These are phyloP conservation scores for Nasonovia ribisnigri DNA, from an alignment of 2,888 invertebrate genomes.

Conservation along the genomic window DNA sequence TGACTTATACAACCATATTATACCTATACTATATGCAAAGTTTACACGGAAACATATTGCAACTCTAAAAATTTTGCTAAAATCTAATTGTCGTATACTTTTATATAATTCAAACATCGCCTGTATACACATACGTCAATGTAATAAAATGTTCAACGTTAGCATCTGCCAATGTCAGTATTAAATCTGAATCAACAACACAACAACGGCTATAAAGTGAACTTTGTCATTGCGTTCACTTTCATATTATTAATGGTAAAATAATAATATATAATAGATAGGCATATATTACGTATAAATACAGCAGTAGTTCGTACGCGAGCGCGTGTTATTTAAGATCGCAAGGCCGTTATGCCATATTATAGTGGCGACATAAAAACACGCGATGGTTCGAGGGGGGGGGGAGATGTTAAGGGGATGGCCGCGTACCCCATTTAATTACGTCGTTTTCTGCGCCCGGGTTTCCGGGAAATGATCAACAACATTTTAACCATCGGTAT, in stretches of 20 bases:
- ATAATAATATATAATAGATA: background rate
- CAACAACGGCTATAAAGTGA: background rate
- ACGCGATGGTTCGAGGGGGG: background rate
- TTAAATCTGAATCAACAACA: background rate
- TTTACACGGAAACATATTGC: background rate
- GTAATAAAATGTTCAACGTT: background rate
- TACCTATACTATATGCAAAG: background rate
- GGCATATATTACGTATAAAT: too few relatives aligned
- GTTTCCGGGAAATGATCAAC: constrained; percentile 54
- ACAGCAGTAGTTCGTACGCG: background rate
- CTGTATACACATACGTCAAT: background rate
- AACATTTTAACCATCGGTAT: constrained; percentile 47
- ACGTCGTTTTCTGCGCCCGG: constrained; percentile 33
- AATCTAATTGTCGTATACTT: background rate
- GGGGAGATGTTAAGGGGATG: background rate
- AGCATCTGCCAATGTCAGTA: background rate
- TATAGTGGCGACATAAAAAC: background rate
- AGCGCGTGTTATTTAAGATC: background rate
- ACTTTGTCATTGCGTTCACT: background rate
- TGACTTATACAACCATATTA: background rate
- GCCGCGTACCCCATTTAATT: constrained; percentile 43
- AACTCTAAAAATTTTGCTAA: background rate
- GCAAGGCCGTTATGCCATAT: background rate
- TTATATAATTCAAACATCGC: background rate
- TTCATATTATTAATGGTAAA: background rate